A percentile compares a stretch with the other conserved stretches of the same genome.
Evolutionary conservation across 2,113 vertebrate genomes (phyloP).

Genomic region (Albula glossodonta): DNA sequence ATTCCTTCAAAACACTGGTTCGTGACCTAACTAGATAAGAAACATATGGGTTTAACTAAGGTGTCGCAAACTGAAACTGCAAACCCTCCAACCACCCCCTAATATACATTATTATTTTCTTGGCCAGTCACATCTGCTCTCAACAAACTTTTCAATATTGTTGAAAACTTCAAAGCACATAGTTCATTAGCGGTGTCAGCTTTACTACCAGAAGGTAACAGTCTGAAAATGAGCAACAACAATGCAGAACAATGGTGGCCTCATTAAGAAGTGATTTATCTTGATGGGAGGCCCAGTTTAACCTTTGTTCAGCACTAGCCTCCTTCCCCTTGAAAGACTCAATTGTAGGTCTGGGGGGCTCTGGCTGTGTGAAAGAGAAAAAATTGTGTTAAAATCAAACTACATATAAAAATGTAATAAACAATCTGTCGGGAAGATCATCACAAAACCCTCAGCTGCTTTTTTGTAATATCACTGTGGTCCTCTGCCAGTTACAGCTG

Average conservation of each 20-base stretch:
- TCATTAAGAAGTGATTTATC: slow-evolving; percentile 99
- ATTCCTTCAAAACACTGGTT: no score
- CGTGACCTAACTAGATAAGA: no score
- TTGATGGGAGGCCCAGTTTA: slow-evolving; percentile 97
- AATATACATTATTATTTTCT: slow-evolving; percentile 61
- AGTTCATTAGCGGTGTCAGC: slow-evolving; percentile 83
- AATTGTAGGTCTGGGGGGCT: slow-evolving; percentile 80
- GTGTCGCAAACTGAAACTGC: no score
- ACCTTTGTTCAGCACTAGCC: slow-evolving; percentile 85
- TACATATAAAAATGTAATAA: slow-evolving; percentile 42
- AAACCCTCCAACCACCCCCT: slow-evolving; percentile 43
- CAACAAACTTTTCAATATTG: slow-evolving; percentile 82
- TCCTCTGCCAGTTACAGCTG: no score
- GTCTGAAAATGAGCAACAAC: slow-evolving; percentile 83
- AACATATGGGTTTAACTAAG: no score
- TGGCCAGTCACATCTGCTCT: slow-evolving; percentile 82
- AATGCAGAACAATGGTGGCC: slow-evolving; percentile 87
- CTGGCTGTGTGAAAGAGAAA: slow-evolving; percentile 59
- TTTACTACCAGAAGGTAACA: slow-evolving; percentile 88
- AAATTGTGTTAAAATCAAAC: slow-evolving; percentile 63
- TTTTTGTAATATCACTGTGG: no score
- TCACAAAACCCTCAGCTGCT: not conserved
- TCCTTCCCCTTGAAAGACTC: slow-evolving; percentile 77
- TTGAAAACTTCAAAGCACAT: slow-evolving; percentile 82
- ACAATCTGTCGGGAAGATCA: slow-evolving; percentile 31